phyloP scores from a whole-genome alignment of 2,888 invertebrate species.

The Netelia fuscicornis region DNA sequence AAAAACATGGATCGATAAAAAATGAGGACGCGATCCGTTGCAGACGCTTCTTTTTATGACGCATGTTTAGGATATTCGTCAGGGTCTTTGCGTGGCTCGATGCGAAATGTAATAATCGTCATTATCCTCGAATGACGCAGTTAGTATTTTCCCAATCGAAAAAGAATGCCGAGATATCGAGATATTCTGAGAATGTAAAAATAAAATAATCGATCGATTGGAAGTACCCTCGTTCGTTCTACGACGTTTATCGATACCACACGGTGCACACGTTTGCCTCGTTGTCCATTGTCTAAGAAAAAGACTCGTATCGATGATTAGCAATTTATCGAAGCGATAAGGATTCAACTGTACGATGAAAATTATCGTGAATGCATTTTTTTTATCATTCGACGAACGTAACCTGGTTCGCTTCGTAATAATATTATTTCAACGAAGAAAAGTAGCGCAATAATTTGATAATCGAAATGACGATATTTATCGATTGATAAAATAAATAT shows the following conservation, averaged over 20 bases:
- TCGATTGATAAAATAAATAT: neutral
- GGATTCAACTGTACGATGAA: neutral
- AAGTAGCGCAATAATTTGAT: neutral
- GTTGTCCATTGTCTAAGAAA: neutral
- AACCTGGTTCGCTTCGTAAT: neutral
- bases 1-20: neutral
- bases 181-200: conserved; percentile 18
- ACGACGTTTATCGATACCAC: conserved; percentile 25
- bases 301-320: neutral
- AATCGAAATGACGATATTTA: neutral
- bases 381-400: neutral
- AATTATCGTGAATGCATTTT: conserved; percentile 3
- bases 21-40: neutral
- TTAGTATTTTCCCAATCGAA: conserved; percentile 46
- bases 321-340: conserved; percentile 17
- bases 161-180: conserved; percentile 24
- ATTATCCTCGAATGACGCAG: conserved; percentile 43
- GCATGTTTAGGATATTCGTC: conserved; percentile 23
- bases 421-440: neutral
- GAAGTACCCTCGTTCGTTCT: neutral
- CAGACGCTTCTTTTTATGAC: neutral
- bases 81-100: neutral
- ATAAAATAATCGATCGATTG: neutral
- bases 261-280: neutral
- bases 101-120: neutral